Base-by-base conservation (phyloP, 2,888 invertebrate genomes). In the Scaptodrosophila latifasciaeformis region DNA sequence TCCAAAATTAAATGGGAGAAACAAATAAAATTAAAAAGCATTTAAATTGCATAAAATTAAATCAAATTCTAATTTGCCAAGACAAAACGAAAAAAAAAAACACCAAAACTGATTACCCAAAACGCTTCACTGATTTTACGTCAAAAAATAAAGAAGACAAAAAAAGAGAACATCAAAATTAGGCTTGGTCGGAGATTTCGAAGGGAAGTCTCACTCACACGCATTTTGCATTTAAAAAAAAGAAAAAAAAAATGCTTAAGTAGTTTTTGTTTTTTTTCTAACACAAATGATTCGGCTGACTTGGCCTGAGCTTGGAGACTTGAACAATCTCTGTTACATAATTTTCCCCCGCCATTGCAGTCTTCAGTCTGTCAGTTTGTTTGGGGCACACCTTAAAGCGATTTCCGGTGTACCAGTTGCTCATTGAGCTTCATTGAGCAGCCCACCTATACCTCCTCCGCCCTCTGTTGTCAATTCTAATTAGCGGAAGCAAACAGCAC, bases 381-480 rank as follows among this genome's bases (percentile, higher is more conserved):
- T 57, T 59, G 62, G 59, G 82, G 76, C 83, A 62, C 83, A 83
- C 83, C 83, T 83, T 80, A 72, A 74, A 78, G 62, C 67, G 74
- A 81, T 83, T 83, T 83, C 83, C 83, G 83, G 82, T 82, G 83
- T 78, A 82, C 83, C 72, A 82, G 72, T 81, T 82, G 83, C 75
- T 83, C 82, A 83, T 60, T 72, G 82, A 68, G 71, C 76, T 77
- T 69, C 64, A 80, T 67, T 69, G 71, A 64, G 65, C 62, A 56
- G 29, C 42, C 34, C 34, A 35, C 4, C 35, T 1, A 13, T 5
- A 10, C 31, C 10, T 15, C 15, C 13, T 37, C 19, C 35, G 27
- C 15, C 17, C 61, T 54, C 48, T 56, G 62, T 62, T 80, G 81
- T 79, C 82, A 81, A 65, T 83, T 80, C 72, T 69, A 81, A 82